These are phyloP conservation scores for Philaethria dido DNA, from an alignment of 2,888 invertebrate genomes.

Conservation along the genomic window DNA sequence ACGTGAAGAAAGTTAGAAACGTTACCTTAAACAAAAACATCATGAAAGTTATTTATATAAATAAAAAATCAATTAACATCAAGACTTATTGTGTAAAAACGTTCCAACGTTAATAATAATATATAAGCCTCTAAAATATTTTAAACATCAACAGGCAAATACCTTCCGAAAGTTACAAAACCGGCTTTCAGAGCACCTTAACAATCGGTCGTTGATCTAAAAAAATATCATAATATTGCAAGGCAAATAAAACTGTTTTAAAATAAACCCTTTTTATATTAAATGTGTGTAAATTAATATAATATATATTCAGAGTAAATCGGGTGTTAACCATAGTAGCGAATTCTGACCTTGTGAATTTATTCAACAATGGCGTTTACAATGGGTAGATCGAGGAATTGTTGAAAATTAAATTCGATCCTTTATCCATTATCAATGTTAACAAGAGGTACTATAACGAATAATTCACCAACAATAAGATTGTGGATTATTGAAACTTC, in stretches of 20 bases:
- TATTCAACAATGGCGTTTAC: constrained; percentile 29
- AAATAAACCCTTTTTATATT: neutral
- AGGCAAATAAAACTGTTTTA: neutral
- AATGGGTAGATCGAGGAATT: constrained; percentile 35
- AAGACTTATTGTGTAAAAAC: neutral
- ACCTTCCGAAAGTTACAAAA: constrained; percentile 27
- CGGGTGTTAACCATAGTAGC: constrained; percentile 6
- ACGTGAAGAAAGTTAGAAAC: constrained; percentile 92
- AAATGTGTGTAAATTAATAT: neutral
- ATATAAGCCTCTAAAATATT: neutral
- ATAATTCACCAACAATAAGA: neutral
- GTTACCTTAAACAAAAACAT: constrained; percentile 86
- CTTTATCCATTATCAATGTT: constrained; percentile 20
- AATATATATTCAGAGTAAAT: neutral
- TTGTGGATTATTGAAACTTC: neutral
- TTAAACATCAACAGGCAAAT: neutral
- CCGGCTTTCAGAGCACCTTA: constrained; percentile 31
- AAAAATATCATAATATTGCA: constrained; percentile 18
- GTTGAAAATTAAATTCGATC: constrained; percentile 39
- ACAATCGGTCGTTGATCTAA: constrained; percentile 30
- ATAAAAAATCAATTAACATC: constrained; percentile 1
- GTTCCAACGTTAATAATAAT: neutral
- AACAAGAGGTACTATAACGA: neutral
- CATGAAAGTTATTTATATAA: constrained; percentile 24
- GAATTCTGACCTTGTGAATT: constrained; percentile 23